Evolutionary conservation across 2,113 vertebrate species (phyloP), one percentile per base, ranked within the genome.

Genomic region (Vicugna pacos): DNA sequence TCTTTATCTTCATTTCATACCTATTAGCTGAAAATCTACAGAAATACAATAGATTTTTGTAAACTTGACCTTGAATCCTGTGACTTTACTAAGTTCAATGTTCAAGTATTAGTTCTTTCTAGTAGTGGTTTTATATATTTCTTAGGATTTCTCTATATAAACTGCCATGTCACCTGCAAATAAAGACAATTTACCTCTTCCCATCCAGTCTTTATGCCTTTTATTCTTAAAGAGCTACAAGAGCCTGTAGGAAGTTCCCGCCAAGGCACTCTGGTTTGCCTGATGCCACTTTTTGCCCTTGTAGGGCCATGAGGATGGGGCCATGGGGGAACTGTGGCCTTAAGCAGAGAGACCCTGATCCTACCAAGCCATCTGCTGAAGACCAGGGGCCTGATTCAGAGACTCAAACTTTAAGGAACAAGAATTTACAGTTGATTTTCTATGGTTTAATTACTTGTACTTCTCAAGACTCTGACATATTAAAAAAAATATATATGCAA

Each of bases 11-110:
- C 13, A 54, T 24, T 91, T 90, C 65, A 28, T 6, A 91, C 38
- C 13, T 76, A 52, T 76, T 75, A 65, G 35, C 38, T 85, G 32
- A 30, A 64, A 67, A 90, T 62, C 67, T 12, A 75, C 15, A 90
- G 32, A 95, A 65, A 90, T n/a, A 82, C 10, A 56, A 77, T 28
- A 83, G 62, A 82, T 69, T 67, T 91, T 70, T 90, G n/a, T 54
- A 70, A 60, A 62, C 38, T 2, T 64, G 32, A 70, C 8, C 30
- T 91, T 58, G 0, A 35, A 76, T 65, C 22, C 32, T 70, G 5
- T 91, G 58, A 88, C 89, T 82, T 92, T 17, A 88, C 12, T 58
- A 77, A 79, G 69, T 35, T 92, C 38, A 88, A 17, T n/a, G 26
- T 35, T 92, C 38, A 88, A 17, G 30, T 28, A 56, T 19, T 76